These are phyloP conservation scores for Proteles cristata DNA, from an alignment of 2,113 vertebrate genomes.

Conservation along the genomic window DNA sequence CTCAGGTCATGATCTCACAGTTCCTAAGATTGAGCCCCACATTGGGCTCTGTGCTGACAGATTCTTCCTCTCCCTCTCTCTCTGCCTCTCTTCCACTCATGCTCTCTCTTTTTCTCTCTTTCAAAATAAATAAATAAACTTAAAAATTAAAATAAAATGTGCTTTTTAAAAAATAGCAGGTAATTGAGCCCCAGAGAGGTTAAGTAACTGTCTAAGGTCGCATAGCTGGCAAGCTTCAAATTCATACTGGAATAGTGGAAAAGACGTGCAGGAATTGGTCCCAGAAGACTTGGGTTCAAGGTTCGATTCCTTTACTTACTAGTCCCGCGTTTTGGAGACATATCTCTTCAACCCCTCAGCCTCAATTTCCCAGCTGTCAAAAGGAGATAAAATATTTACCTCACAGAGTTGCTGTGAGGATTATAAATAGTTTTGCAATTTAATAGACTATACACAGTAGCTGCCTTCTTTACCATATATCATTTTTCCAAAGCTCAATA, in stretches of 20 bases:
- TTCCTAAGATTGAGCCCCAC: too few relatives aligned
- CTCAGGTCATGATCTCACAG: too few relatives aligned
- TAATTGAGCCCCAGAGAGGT: background rate
- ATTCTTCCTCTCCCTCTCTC: too few relatives aligned
- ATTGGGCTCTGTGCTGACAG: too few relatives aligned
- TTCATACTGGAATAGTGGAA: background rate
- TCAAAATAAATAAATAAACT: too few relatives aligned
- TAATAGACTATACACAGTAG: background rate
- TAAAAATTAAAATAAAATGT: background rate
- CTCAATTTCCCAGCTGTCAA: constrained; percentile 28
- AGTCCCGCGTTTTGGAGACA: background rate
- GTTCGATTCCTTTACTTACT: background rate
- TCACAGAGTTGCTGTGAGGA: background rate
- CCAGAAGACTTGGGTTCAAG: background rate
- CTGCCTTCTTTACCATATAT: background rate
- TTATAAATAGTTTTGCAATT: constrained; percentile 15
- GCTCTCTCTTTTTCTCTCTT: too few relatives aligned
- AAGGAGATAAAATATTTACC: constrained; percentile 40
- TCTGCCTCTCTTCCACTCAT: too few relatives aligned
- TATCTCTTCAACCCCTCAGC: background rate
- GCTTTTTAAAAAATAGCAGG: background rate
- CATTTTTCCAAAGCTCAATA: background rate
- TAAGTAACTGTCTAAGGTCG: background rate
- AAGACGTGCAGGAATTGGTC: background rate
- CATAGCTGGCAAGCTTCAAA: background rate